Conservation (phyloP, 2,797 vertebrate species). For the Potorous gilbertii region DNA sequence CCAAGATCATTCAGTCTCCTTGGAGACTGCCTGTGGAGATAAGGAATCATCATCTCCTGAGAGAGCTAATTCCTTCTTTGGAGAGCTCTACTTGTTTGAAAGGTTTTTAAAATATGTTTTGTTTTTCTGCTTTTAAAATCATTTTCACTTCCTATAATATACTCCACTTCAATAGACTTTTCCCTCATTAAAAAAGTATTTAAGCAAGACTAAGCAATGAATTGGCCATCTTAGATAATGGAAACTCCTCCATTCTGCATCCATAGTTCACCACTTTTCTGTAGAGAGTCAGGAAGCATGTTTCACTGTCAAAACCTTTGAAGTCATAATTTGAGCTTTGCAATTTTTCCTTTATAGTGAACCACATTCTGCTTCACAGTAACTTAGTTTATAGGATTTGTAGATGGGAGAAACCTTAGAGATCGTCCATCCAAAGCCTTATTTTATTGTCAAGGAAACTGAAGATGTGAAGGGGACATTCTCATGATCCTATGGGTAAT, state of each 20-base stretch:
- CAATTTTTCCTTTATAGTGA: neutral
- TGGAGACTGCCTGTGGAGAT: neutral
- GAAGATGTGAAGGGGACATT: neutral
- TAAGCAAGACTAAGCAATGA: neutral
- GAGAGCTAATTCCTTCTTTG: neutral
- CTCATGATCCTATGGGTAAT: neutral
- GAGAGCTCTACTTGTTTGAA: neutral
- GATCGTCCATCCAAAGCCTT: neutral
- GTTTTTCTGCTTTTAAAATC: neutral
- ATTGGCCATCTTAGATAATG: neutral
- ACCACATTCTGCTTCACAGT: neutral
- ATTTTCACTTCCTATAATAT: neutral
- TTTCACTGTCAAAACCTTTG: neutral
- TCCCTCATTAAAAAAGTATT: neutral
- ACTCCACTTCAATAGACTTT: neutral
- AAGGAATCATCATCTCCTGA: neutral
- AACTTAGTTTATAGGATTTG: neutral
- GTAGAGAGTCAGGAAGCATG: neutral
- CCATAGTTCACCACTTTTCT: neutral
- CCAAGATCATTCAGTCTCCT: neutral
- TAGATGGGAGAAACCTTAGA: neutral
- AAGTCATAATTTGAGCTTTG: neutral
- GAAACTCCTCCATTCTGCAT: neutral
- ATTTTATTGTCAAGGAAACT: neutral
- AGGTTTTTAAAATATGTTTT: neutral